phyloP scores from a whole-genome alignment of 64 coral and sea anemone species.

The Porites australiensis region DNA sequence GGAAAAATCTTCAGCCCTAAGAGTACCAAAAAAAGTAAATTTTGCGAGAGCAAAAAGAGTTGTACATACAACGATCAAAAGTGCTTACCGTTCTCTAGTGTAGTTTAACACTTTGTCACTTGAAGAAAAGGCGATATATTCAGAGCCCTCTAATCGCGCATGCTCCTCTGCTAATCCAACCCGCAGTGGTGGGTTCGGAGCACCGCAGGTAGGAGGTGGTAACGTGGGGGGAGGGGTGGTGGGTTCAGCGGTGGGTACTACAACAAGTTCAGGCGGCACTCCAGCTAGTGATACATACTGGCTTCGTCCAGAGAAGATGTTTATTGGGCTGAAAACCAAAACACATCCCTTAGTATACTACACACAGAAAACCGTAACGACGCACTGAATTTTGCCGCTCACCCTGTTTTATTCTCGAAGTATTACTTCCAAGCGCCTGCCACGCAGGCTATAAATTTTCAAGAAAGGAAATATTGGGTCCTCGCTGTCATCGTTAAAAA shows the following conservation, averaged over 20 bases:
- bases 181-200: slow-evolving; percentile 50
- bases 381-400: no score
- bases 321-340: slow-evolving; percentile 45
- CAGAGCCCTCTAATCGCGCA: slow-evolving; percentile 51
- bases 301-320: slow-evolving; percentile 85
- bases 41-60: no score
- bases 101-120: slow-evolving; percentile 61
- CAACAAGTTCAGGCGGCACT: slow-evolving; percentile 60
- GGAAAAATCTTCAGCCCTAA: no score
- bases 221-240: slow-evolving; percentile 89
- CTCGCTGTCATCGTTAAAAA: no score
- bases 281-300: slow-evolving; percentile 86
- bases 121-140: slow-evolving; percentile 65
- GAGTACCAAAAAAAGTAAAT: no score
- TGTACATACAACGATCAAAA: not conserved
- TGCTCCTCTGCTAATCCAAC: slow-evolving; percentile 46
- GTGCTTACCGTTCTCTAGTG: slow-evolving; percentile 61
- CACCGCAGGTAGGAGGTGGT: slow-evolving; percentile 86
- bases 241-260: slow-evolving; percentile 70
- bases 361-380: not conserved
- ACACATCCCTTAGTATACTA: not conserved
- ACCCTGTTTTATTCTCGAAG: no score
- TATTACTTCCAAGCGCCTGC: no score
- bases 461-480: no score
- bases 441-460: no score